Conservation (phyloP, 1,140 invertebrate species). For the Cydia splendana region DNA sequence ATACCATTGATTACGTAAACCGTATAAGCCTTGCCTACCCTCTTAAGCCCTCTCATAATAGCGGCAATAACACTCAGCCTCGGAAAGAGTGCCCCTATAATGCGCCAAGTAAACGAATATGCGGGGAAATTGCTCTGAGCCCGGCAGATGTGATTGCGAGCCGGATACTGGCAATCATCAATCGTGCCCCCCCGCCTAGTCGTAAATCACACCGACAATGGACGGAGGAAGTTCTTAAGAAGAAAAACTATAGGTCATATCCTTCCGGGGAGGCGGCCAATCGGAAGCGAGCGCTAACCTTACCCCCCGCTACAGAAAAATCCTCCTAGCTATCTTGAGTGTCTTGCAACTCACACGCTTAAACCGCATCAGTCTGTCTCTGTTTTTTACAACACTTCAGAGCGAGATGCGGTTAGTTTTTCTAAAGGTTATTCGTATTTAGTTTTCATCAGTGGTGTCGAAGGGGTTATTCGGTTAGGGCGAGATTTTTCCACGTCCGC, state of each 20-base stretch:
- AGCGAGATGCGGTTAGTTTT: not conserved
- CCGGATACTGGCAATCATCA: constrained; percentile 59
- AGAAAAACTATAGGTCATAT: constrained; percentile 79
- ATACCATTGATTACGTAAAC: constrained; percentile 30
- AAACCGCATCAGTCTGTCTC: not conserved
- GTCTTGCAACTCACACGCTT: not conserved
- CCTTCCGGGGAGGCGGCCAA: constrained; percentile 75
- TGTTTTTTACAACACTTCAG: not conserved
- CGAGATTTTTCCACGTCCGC: constrained; percentile 62
- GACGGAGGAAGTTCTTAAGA: constrained; percentile 76
- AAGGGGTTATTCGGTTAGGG: constrained; percentile 54
- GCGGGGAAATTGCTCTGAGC: constrained; percentile 39
- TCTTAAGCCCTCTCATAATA: constrained; percentile 68
- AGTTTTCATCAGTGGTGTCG: constrained; percentile 12
- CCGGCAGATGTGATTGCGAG: constrained; percentile 63
- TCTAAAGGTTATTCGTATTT: not conserved
- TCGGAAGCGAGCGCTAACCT: constrained; percentile 59
- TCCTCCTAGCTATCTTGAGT: not conserved
- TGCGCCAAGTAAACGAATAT: constrained; percentile 72
- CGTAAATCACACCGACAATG: constrained; percentile 77
- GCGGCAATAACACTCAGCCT: constrained; percentile 69
- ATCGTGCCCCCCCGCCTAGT: constrained; percentile 51
- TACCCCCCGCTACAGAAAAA: constrained; percentile 12
- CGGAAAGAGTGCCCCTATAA: constrained; percentile 70
- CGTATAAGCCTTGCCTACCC: constrained; percentile 34